Evolutionary conservation across 2,113 vertebrate species (phyloP), one percentile per base, ranked within the genome.

Genomic region (Phoxinus phoxinus): DNA sequence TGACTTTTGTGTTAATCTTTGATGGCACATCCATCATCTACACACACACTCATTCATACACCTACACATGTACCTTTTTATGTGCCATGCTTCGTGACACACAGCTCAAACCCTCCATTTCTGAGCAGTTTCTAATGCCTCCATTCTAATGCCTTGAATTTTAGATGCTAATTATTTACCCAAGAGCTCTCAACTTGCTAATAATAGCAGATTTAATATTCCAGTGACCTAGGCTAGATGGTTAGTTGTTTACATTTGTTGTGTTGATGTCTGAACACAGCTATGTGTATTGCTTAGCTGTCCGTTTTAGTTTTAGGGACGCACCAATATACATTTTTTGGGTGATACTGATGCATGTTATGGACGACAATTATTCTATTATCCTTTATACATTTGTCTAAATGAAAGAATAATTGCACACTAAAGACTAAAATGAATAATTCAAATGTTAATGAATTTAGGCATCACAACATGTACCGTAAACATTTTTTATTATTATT

Each of bases 1-100:
- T 63, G 77, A 80, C 78, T 80, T 80, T 27, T 27, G 56, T 44
- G 35, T 63, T 80, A 41, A 25, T 78, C 53, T 59, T 32, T 59
- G 75, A 11, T 78, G 74, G 23, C 63, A 72, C 21, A 79, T 65
- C n/a, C 72, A 65, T 30, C 86, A 83, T 71, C 71, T 77, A 67
- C 32, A 77, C 61, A 61, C 59, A 61, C 61, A 78, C 51, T 79
- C 46, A 85, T 78, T 53, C 46, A 48, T 67, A 76, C 73, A 53
- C 73, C 59, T 63, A 76, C n/a, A 76, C 83, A 30, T 61, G 56
- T 74, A 56, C 27, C 53, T 48, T 48, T 83, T 41, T 30, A 35
- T 61, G 65, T 41, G 30, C 27, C 35, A 27, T 73, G 71, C 41
- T 27, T 83, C 58, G 48, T 83, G 81, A 83, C 81, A 83, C 81